These are phyloP conservation scores for Bombyx huttoni DNA, from an alignment of 2,888 invertebrate species.

Conservation along the genomic window DNA sequence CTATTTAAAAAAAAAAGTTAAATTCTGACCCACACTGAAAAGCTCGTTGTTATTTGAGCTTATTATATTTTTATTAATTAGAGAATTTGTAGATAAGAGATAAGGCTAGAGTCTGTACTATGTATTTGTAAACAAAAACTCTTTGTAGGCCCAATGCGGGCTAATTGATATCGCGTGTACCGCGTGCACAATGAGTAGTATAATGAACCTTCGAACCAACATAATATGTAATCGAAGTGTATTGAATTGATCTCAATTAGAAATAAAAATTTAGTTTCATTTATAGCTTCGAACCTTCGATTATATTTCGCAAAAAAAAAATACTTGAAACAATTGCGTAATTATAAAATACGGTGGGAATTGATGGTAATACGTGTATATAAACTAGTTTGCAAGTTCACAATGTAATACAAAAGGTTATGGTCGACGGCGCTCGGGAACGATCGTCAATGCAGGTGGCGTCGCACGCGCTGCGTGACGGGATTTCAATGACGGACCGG, in stretches of 20 bases:
- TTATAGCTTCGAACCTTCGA: no score
- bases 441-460: slow-evolving; percentile 57
- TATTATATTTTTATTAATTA: no score
- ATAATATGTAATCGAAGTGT: slow-evolving; percentile 2
- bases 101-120: slow-evolving; percentile 4
- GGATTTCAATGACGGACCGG: slow-evolving; percentile 50
- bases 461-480: slow-evolving; percentile 46
- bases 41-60: no score
- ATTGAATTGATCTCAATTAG: neutral
- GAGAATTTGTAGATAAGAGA: no score
- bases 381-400: slow-evolving; percentile 29
- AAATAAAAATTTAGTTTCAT: neutral
- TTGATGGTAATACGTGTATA: neutral
- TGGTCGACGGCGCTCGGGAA: slow-evolving; percentile 38
- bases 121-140: slow-evolving; percentile 31
- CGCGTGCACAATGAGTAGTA: slow-evolving; percentile 29
- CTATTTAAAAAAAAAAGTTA: no score
- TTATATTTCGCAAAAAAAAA: no score
- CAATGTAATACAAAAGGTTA: slow-evolving; percentile 28
- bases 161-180: slow-evolving; percentile 40
- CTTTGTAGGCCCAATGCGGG: slow-evolving; percentile 40
- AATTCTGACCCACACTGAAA: no score
- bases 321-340: no score
- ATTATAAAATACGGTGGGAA: no score
- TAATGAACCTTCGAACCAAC: slow-evolving; percentile 25